Percentiles rank a stretch among this genome's conserved stretches.
These are phyloP conservation scores for Tenualosa ilisha DNA, from an alignment of 2,797 vertebrate genomes.

Conservation along the genomic window DNA sequence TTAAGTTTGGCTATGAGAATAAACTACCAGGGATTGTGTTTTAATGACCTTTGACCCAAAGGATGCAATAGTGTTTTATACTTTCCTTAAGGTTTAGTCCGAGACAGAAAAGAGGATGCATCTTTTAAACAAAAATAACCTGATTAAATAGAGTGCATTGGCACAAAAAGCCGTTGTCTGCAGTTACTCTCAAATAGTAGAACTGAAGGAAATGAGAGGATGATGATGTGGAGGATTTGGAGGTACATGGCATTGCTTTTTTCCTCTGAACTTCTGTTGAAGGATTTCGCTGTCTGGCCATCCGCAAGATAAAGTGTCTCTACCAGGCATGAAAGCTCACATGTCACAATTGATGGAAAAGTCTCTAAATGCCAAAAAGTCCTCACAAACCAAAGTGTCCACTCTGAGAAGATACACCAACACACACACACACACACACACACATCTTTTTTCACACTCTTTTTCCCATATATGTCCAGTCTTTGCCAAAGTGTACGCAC, in stretches of 20 bases:
- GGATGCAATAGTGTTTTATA: neutral
- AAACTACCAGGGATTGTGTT: neutral
- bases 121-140: neutral
- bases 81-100: neutral
- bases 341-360: neutral
- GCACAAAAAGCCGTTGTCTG: neutral
- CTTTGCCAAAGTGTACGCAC: constrained; percentile 27
- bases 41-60: neutral
- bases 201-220: neutral
- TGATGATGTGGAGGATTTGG: neutral
- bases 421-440: constrained; percentile 14
- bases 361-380: neutral
- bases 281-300: neutral
- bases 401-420: constrained; percentile 22
- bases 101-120: neutral
- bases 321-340: neutral
- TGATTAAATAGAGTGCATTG: neutral
- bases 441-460: constrained; percentile 38
- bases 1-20: neutral
- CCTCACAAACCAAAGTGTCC: neutral
- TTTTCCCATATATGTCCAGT: neutral
- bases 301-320: neutral
- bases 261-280: neutral
- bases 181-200: neutral
- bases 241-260: neutral